Percentiles rank a stretch among this genome's conserved stretches.
phyloP scores from a whole-genome alignment of 2,797 vertebrate genomes.

The Enteromius viviparus region DNA sequence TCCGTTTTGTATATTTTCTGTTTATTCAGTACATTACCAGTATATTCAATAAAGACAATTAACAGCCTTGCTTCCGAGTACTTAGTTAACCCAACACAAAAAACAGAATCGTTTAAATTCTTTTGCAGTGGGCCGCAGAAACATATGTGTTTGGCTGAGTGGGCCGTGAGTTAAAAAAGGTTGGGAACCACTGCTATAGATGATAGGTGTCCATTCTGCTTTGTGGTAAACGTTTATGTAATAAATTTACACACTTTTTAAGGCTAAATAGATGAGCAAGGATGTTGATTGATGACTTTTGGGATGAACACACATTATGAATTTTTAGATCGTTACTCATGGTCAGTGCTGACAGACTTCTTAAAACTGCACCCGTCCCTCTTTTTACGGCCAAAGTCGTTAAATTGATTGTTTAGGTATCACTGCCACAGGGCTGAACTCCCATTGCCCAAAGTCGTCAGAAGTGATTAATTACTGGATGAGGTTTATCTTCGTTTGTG shows the following conservation, averaged over 20 bases:
- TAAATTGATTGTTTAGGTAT: slow-evolving; percentile 49
- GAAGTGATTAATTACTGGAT: slow-evolving; percentile 49
- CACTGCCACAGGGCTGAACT: slow-evolving; percentile 21
- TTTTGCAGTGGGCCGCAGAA: too few relatives aligned
- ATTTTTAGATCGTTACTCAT: slow-evolving; percentile 33
- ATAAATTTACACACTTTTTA: slow-evolving; percentile 2
- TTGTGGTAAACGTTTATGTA: not conserved
- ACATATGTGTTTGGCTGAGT: too few relatives aligned
- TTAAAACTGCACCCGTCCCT: slow-evolving; percentile 23
- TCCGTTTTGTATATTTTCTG: too few relatives aligned
- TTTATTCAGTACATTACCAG: too few relatives aligned
- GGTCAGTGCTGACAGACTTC: slow-evolving; percentile 12
- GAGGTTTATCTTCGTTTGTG: slow-evolving; percentile 32
- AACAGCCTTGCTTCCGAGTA: too few relatives aligned
- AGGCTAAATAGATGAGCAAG: not conserved
- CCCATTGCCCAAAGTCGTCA: slow-evolving; percentile 42
- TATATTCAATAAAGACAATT: too few relatives aligned
- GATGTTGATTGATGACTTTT: slow-evolving; percentile 23
- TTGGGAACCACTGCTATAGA: not conserved
- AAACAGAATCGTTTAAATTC: too few relatives aligned
- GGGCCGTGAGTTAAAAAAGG: too few relatives aligned
- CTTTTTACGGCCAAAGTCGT: slow-evolving; percentile 34
- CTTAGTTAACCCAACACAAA: too few relatives aligned
- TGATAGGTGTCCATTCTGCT: not conserved
- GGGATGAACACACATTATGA: slow-evolving; percentile 5